Conservation (phyloP, 2,888 invertebrate species). For the Ophonus ardosiacus region DNA sequence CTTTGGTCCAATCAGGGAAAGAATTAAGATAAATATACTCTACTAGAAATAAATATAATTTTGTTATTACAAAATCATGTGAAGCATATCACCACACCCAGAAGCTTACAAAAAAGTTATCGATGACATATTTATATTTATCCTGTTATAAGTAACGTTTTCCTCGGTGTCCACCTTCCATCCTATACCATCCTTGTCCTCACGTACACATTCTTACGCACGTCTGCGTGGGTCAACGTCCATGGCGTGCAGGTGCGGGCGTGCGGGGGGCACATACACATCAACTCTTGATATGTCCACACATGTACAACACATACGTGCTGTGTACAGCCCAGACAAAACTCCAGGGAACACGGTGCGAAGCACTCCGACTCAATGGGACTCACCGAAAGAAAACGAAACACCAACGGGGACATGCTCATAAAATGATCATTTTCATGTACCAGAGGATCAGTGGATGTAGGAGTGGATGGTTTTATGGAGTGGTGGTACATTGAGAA, state of each 20-base stretch:
- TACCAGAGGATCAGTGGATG: not conserved
- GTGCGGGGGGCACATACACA: slow-evolving; percentile 28
- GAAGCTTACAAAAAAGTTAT: not conserved
- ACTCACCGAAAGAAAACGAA: not conserved
- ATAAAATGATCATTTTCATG: not conserved
- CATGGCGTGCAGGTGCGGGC: slow-evolving; percentile 28
- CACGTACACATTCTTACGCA: slow-evolving; percentile 46
- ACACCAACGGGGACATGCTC: not conserved
- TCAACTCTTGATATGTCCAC: slow-evolving; percentile 31
- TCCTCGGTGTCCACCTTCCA: not conserved
- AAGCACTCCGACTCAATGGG: not conserved
- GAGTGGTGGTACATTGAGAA: no score
- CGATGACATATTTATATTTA: not conserved
- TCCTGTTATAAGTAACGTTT: not conserved
- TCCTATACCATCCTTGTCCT: not conserved
- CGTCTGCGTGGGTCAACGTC: slow-evolving; percentile 47
- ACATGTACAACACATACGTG: slow-evolving; percentile 22
- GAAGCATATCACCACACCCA: not conserved
- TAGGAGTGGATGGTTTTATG: no score
- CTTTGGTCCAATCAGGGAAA: no score
- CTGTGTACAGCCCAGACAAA: slow-evolving; percentile 40
- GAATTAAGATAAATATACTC: no score
- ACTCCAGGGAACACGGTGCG: slow-evolving; percentile 10
- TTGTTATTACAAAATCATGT: no score
- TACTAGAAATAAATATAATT: no score